Percentiles rank a stretch among this genome's conserved stretches.
These are phyloP conservation scores for Torymus auratus DNA, from an alignment of 2,888 invertebrate genomes.

Conservation along the genomic window DNA sequence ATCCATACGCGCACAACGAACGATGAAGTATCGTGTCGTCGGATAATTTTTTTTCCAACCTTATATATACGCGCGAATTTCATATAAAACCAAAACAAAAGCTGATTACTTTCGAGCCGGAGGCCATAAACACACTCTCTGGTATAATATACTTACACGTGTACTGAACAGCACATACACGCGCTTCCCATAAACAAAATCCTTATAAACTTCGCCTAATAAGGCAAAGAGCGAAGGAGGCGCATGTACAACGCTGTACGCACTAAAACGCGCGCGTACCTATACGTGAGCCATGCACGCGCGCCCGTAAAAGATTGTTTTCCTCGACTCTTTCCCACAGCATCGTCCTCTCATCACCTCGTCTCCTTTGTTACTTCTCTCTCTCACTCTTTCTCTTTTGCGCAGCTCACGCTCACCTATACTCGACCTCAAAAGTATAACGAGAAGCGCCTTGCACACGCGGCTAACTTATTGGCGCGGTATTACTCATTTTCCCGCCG, in stretches of 20 bases:
- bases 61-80: too few relatives aligned
- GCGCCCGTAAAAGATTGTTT: constrained; percentile 10
- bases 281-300: too few relatives aligned
- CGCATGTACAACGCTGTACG: not conserved
- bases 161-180: not conserved
- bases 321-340: constrained; percentile 38
- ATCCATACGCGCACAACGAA: too few relatives aligned
- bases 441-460: constrained; percentile 4
- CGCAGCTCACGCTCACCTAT: too few relatives aligned
- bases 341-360: not conserved
- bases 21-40: too few relatives aligned
- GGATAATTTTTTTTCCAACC: too few relatives aligned
- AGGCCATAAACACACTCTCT: too few relatives aligned
- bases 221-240: not conserved
- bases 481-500: constrained; percentile 45
- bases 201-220: not conserved
- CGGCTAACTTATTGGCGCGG: constrained; percentile 34
- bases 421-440: constrained; percentile 41
- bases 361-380: constrained; percentile 31
- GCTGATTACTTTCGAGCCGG: too few relatives aligned
- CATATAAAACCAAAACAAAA: too few relatives aligned
- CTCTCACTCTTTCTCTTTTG: too few relatives aligned
- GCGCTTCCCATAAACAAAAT: not conserved
- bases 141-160: too few relatives aligned
- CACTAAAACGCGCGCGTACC: too few relatives aligned